Evolutionary conservation across 1,140 invertebrate species (phyloP).

Genomic region (Solen grandis): DNA sequence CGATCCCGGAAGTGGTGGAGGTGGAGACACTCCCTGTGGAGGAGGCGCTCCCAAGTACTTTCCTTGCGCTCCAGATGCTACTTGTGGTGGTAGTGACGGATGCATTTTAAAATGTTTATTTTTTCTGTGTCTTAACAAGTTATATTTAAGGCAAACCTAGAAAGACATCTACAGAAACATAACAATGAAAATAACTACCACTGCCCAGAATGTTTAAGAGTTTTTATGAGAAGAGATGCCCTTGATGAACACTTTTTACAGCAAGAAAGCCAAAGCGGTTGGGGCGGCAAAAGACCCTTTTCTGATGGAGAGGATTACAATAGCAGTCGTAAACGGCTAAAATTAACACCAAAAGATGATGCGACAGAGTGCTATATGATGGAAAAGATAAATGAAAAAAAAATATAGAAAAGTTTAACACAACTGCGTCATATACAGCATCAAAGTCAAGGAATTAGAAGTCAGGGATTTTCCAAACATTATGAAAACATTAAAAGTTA

Average conservation of each 20-base stretch:
- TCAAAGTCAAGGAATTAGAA: slow-evolving; percentile 15
- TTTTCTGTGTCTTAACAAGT: too few relatives aligned
- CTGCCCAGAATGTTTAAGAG: too few relatives aligned
- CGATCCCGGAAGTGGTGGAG: too few relatives aligned
- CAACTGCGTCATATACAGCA: slow-evolving; percentile 17
- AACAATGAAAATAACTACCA: slow-evolving; percentile 4
- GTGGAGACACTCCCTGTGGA: too few relatives aligned
- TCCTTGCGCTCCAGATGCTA: too few relatives aligned
- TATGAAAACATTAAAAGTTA: slow-evolving; percentile 12
- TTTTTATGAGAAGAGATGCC: slow-evolving; percentile 8
- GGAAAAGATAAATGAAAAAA: slow-evolving; percentile 12
- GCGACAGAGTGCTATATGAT: slow-evolving; percentile 1
- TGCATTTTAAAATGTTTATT: too few relatives aligned
- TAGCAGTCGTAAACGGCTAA: too few relatives aligned
- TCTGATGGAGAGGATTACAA: too few relatives aligned
- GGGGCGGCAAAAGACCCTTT: too few relatives aligned
- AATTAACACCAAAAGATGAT: background rate
- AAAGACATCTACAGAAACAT: background rate
- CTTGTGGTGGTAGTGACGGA: too few relatives aligned
- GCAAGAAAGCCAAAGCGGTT: background rate
- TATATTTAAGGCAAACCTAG: background rate
- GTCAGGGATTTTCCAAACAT: slow-evolving; percentile 14
- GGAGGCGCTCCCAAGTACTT: too few relatives aligned
- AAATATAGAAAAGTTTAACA: slow-evolving; percentile 26
- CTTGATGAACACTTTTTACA: slow-evolving; percentile 3